Evolutionary conservation across 2,888 invertebrate species (phyloP), one percentile per base, ranked within the genome.

Genomic region (Melinaea menophilus): DNA sequence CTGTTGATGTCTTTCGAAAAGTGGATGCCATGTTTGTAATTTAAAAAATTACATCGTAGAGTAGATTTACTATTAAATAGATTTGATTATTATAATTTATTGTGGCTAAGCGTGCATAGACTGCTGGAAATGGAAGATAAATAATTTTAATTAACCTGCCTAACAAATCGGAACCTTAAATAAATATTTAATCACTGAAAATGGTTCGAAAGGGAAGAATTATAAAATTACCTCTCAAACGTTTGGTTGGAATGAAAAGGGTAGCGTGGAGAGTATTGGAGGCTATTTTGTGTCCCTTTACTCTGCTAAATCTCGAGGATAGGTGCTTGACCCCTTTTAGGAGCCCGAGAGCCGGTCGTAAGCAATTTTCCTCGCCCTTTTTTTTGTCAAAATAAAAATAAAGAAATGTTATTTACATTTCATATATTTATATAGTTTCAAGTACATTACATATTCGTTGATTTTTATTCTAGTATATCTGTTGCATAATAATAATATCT

Each of bases 141-240:
- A 80, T 78, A 61, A 77, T 74, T 72, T 71, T 77, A 84, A 82
- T 84, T 82, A 80, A 79, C 77, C 79, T 78, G 76, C 74, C 76
- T 79, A 79, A 81, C 77, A 82, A 84, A 86, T 83, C 80, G 73
- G 79, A 78, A 79, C 77, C 77, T 72, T 76, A 76, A 72, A 82
- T 89, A 81, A 88, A 89, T 88, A 80, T 84, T 89, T 87, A 81
- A 89, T 85, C 75, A 78, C 73, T 75, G 84, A 86, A 90, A 90
- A 89, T 86, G 85, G 80, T 76, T 78, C 79, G 79, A 88, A 88
- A 89, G 87, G 88, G 88, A 85, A 86, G 81, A 87, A 85, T 89
- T 89, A 89, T 85, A 80, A 83, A 88, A 88, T 88, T 87, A 86
- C 73, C 81, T 80, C 79, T 82, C 81, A 85, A 88, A 86, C 82